Evolutionary conservation across 2,113 vertebrate genomes (phyloP).

Genomic region (Dipodomys spectabilis): DNA sequence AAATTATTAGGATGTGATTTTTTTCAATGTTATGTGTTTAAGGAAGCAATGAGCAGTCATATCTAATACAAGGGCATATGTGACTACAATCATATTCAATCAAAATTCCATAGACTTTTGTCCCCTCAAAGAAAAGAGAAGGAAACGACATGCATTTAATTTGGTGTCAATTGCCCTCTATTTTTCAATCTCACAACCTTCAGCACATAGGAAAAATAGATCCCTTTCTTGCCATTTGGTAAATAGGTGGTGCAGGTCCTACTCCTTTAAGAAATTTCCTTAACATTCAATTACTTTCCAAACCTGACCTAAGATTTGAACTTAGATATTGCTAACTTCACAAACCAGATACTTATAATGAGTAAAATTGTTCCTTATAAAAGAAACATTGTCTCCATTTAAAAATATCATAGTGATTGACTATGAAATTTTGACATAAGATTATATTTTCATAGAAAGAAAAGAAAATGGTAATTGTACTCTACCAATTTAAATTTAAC

Average conservation of each 20-base stretch:
- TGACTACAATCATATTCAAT: not conserved
- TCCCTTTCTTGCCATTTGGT: not conserved
- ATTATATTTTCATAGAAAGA: constrained; percentile 11
- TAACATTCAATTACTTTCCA: not conserved
- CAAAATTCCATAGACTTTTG: not conserved
- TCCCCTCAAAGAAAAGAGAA: not conserved
- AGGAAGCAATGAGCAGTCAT: not conserved
- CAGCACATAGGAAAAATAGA: not conserved
- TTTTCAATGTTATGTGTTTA: not conserved
- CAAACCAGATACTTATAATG: not conserved
- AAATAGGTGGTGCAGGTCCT: not conserved
- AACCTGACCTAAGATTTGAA: constrained; percentile 12
- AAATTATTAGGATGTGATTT: not conserved
- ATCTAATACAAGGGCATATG: not conserved
- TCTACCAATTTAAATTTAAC: constrained; percentile 71
- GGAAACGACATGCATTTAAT: not conserved
- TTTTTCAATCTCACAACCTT: not conserved
- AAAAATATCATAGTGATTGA: not conserved
- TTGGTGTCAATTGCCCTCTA: not conserved
- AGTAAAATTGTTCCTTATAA: not conserved
- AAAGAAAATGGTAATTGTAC: not conserved
- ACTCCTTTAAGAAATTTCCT: not conserved
- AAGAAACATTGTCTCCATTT: not conserved
- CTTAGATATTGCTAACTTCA: not conserved
- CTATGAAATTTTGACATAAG: not conserved